A percentile compares a stretch with the other conserved stretches of the same genome.
Evolutionary conservation across 2,888 invertebrate genomes (phyloP).

Genomic region (Parnassius orleans): DNA sequence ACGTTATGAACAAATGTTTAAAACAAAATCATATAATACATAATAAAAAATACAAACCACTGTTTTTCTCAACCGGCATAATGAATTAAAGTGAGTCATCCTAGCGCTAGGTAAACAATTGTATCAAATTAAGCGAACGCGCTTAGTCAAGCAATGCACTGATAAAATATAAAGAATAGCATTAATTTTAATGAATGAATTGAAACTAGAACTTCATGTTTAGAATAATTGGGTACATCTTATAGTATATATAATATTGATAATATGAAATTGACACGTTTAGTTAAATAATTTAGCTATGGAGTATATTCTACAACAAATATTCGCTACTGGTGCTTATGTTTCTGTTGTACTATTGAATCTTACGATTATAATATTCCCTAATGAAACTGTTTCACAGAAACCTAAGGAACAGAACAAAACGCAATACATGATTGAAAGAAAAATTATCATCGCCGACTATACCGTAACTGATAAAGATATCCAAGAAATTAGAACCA

Average conservation of each 20-base stretch:
- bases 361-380: conserved; percentile 44
- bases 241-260: conserved; percentile 41
- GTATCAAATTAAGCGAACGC: conserved; percentile 39
- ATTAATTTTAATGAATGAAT: conserved; percentile 15
- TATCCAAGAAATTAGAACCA: too few species aligned
- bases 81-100: conserved; percentile 29
- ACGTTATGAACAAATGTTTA: conserved; percentile 12
- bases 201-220: not conserved
- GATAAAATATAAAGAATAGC: conserved; percentile 20
- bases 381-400: too few species aligned
- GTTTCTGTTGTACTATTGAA: conserved; percentile 60
- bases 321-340: conserved; percentile 62
- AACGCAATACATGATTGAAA: too few species aligned
- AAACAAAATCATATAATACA: not conserved
- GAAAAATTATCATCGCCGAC: too few species aligned
- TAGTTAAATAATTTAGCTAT: conserved; percentile 42
- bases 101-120: conserved; percentile 17
- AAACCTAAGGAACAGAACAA: too few species aligned
- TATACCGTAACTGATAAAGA: too few species aligned
- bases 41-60: conserved; percentile 25
- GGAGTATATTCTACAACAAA: conserved; percentile 73
- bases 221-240: conserved; percentile 16
- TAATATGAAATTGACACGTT: conserved; percentile 60
- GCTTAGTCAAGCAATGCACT: conserved; percentile 35
- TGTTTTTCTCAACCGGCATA: conserved; percentile 33